phyloP scores from a whole-genome alignment of 2,888 invertebrate genomes.

The Drosophila imparisetae region DNA sequence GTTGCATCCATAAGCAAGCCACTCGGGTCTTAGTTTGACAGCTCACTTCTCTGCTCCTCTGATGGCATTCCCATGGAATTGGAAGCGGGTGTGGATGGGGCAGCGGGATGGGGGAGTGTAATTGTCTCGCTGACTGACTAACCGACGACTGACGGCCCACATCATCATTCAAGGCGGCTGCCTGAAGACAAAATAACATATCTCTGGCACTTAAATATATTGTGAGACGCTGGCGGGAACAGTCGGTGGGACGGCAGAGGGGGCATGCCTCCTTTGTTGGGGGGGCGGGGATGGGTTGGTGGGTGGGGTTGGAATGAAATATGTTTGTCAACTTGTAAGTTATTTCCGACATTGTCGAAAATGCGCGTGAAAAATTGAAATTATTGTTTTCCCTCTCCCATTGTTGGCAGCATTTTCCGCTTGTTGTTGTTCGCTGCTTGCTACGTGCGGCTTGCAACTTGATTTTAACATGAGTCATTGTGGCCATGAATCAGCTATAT shows the following conservation, averaged over 20 bases:
- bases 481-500: slow-evolving; percentile 65
- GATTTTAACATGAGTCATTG: slow-evolving; percentile 67
- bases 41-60: slow-evolving; percentile 6
- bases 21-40: slow-evolving; percentile 13
- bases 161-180: slow-evolving; percentile 48
- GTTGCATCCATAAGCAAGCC: slow-evolving; percentile 10
- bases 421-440: slow-evolving; percentile 15
- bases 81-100: not conserved
- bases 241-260: not conserved
- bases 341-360: slow-evolving; percentile 70
- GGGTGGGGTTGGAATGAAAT: slow-evolving; percentile 43
- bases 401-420: slow-evolving; percentile 30
- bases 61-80: not conserved
- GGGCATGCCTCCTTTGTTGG: not conserved
- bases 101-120: too few species aligned
- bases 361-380: slow-evolving; percentile 70
- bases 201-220: slow-evolving; percentile 44
- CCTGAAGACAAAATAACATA: not conserved
- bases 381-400: slow-evolving; percentile 55
- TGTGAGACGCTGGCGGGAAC: not conserved
- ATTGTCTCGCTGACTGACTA: slow-evolving; percentile 45
- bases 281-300: not conserved
- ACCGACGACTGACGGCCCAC: slow-evolving; percentile 42
- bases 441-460: slow-evolving; percentile 64
- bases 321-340: slow-evolving; percentile 75